Base-by-base conservation (phyloP, 2,888 invertebrate species). In the Aleiodes testaceus region DNA sequence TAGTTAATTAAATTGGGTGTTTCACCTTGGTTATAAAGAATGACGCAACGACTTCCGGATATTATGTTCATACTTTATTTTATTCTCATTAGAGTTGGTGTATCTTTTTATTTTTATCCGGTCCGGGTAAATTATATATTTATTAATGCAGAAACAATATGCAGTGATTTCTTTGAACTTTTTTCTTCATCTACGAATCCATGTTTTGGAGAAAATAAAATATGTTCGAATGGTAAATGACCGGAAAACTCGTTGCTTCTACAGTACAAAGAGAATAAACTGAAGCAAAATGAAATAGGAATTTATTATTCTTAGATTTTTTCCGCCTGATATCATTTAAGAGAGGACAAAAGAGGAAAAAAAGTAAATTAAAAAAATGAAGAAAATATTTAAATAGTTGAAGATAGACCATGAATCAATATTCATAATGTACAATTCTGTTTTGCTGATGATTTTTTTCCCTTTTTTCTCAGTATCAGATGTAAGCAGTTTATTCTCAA, bases 1-100 rank as follows among this genome's bases (percentile, higher is more conserved):
- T 47, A 36, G 42, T 69, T 69, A 69, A 69, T 61, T 69, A 61
- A 69, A 69, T 69, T 49, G 20, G 42, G 42, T 61, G 50, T 69
- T 69, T 61, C 30, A 63, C 44, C 61, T 63, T 61, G 49, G 42
- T 49, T 12, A 64, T 59, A 65, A n/a, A 50, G 65, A 69, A 59
- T 68, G 68, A 68, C 59, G 44, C 68, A 69, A 63, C 61, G 36
- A 69, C 22, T 69, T 69, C 47, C 50, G 49, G 63, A 20, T 61
- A 50, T 68, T 44, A 45, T 59, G 42, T 42, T 36, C 14, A 59
- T 16, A 16, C 36, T 3, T 42, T 36, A 36, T 59, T 59, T 59
- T 59, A 7, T 59, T 42, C 7, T 9, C 36, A 26, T 26, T 5
- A 7, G 36, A 36, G 5, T 36, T 36, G 6, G 36, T 9, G 6